A percentile compares a stretch with the other conserved stretches of the same genome.
phyloP scores from a whole-genome alignment of 2,797 vertebrate species.

The Rhodeus uyekii region DNA sequence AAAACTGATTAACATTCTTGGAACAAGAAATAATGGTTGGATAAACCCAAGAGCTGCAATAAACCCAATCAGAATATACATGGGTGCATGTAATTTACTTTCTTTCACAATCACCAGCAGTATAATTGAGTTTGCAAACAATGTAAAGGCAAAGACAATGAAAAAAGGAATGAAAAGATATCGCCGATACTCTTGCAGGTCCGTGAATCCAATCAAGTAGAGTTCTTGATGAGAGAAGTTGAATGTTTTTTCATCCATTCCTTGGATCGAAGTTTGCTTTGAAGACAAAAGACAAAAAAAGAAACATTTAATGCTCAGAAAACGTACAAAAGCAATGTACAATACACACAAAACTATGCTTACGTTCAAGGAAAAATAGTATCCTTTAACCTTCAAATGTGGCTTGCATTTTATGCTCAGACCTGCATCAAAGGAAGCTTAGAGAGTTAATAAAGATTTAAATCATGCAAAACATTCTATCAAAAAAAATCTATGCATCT shows the following conservation, averaged over 20 bases:
- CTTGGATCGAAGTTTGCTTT: background rate
- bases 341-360: background rate
- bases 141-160: slow-evolving; percentile 28
- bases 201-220: slow-evolving; percentile 38
- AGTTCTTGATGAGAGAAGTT: slow-evolving; percentile 32
- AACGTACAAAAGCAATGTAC: background rate
- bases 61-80: slow-evolving; percentile 67
- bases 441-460: background rate
- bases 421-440: background rate
- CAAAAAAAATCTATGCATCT: background rate
- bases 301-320: background rate
- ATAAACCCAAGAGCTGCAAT: slow-evolving; percentile 54
- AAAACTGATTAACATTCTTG: slow-evolving; percentile 62
- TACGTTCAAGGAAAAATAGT: background rate
- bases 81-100: slow-evolving; percentile 62
- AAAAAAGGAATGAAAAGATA: slow-evolving; percentile 46
- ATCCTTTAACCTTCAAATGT: background rate
- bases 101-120: slow-evolving; percentile 56
- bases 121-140: slow-evolving; percentile 55
- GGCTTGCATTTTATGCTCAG: background rate
- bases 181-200: slow-evolving; percentile 9
- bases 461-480: background rate
- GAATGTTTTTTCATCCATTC: slow-evolving; percentile 13
- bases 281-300: background rate
- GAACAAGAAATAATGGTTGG: slow-evolving; percentile 55